Base-by-base conservation (phyloP, 2,888 invertebrate genomes). In the Chrysodeixis includens region DNA sequence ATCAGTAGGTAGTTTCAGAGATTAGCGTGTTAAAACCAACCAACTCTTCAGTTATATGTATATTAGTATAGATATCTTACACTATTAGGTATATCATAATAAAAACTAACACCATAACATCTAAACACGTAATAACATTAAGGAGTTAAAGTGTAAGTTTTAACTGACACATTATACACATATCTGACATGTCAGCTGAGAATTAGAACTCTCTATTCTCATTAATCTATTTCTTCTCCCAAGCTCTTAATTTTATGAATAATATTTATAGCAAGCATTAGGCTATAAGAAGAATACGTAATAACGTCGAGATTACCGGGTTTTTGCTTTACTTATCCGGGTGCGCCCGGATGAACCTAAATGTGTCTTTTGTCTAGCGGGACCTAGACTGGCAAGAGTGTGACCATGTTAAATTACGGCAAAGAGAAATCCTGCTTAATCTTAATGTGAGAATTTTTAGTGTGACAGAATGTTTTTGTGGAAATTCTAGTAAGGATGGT, bases 351-450 rank as follows among this genome's bases (percentile, higher is more conserved):
- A 82, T 86, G 88, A 84, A 87, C 83, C 81, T 88, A 83, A 89
- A 89, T 89, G 88, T 85, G 85, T 83, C 88, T 85, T 87, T 89
- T 89, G 89, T 89, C 88, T 85, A 79, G 77, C 61, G 79, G 78
- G 74, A 81, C 72, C 76, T 74, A 79, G 79, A 70, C 77, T 73
- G 56, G 53, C 16, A 54, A 56, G 54, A 53, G 60, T 57, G 57
- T 58, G 57, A 62, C 82, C 56, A 83, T 40, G 51, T 52, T 26
- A 18, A 49, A 61, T 51, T 12, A 56, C 0, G 44, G 46, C 57
- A 16, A 1, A 54, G 74, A 49, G 60, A 67, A 60, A 59, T 74
- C 51, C 51, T 22, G 18, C 12, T 30, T 46, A 60, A 30, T 5
- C 46, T 10, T 49, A 12, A 18, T 49, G 9, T 49, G 18, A 5